Conservation (phyloP, 1,140 invertebrate species). For the Tetraneura akinire region DNA sequence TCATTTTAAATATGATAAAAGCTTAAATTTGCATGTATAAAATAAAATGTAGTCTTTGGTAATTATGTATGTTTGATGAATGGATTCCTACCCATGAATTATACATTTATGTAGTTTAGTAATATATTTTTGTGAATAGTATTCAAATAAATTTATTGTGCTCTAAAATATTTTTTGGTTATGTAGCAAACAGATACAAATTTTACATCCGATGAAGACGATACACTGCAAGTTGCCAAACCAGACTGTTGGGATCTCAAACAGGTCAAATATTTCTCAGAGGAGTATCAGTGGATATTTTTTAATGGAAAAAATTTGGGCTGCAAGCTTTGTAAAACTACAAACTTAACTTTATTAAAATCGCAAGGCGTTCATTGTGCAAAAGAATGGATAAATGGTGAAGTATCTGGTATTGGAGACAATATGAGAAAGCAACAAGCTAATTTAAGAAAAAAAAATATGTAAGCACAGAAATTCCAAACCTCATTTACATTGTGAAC, state of each 20-base stretch:
- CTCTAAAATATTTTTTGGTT: background rate
- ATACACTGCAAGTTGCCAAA: background rate
- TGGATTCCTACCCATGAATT: background rate
- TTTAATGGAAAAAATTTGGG: background rate
- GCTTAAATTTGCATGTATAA: background rate
- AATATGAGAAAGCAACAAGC: background rate
- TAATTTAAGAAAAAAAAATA: background rate
- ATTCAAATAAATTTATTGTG: background rate
- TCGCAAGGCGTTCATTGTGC: background rate
- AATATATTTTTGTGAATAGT: background rate
- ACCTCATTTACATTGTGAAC: background rate
- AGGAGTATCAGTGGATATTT: no score
- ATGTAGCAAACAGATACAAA: background rate
- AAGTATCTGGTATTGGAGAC: background rate
- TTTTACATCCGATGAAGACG: background rate
- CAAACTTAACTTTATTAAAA: background rate
- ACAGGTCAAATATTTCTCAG: conserved; percentile 22
- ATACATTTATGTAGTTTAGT: background rate
- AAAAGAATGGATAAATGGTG: background rate
- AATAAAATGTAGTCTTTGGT: background rate
- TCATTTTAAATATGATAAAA: background rate
- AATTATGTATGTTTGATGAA: background rate
- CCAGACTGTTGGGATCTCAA: conserved; percentile 20
- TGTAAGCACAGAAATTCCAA: background rate
- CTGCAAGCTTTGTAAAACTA: background rate